Percentiles rank a stretch among this genome's conserved stretches.
Conservation (phyloP, 2,888 invertebrate species). For the Leptinotarsa peninsularis region DNA sequence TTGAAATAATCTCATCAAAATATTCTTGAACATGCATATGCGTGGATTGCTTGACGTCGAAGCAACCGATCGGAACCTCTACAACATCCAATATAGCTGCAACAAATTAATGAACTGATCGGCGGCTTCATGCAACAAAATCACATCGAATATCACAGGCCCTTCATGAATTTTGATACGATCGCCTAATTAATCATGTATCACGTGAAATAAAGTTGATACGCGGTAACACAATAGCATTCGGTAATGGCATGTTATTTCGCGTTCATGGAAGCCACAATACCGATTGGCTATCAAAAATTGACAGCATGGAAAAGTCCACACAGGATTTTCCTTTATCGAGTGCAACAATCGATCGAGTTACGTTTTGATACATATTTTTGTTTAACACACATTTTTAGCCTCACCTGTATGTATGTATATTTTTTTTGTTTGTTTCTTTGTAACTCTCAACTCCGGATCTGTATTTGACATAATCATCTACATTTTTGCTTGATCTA, state of each 20-base stretch:
- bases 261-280: slow-evolving; percentile 1
- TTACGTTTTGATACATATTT: not conserved
- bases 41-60: no score
- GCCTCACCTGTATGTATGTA: no score
- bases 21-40: no score
- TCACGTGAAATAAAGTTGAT: slow-evolving; percentile 2
- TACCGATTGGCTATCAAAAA: slow-evolving; percentile 1
- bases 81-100: not conserved
- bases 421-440: no score
- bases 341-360: not conserved
- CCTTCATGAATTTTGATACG: slow-evolving; percentile 12
- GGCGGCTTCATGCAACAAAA: slow-evolving; percentile 5
- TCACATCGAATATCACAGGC: not conserved
- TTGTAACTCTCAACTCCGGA: no score
- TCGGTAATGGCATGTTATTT: not conserved
- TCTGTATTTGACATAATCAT: no score
- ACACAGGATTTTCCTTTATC: not conserved
- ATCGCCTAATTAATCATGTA: slow-evolving; percentile 5
- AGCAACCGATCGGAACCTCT: not conserved
- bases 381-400: no score
- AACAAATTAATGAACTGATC: slow-evolving; percentile 8
- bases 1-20: no score
- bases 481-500: no score
- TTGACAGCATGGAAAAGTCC: not conserved
- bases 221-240: not conserved